A percentile compares a stretch with the other conserved stretches of the same genome.
Conservation (phyloP, 1,140 invertebrate genomes). For the Lordiphosa stackelbergi region DNA sequence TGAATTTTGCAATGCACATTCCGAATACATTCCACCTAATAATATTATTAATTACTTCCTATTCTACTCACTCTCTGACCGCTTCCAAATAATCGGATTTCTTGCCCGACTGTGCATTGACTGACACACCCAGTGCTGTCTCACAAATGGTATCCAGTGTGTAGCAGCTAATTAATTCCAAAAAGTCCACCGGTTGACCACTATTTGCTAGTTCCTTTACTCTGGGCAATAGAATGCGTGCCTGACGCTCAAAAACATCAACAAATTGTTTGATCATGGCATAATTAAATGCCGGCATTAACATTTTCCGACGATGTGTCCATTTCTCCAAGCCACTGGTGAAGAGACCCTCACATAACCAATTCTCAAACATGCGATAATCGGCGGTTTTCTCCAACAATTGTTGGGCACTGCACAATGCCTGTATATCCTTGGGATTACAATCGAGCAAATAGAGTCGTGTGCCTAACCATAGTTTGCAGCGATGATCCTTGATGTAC, state of each 20-base stretch:
- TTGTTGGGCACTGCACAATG: slow-evolving; percentile 49
- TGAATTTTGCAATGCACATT: no score
- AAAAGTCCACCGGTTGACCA: slow-evolving; percentile 35
- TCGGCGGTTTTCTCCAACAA: slow-evolving; percentile 78
- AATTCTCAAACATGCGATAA: slow-evolving; percentile 80
- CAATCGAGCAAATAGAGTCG: slow-evolving; percentile 57
- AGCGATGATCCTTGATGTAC: slow-evolving; percentile 51
- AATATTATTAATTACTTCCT: not conserved
- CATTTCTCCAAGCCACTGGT: slow-evolving; percentile 85
- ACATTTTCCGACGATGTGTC: slow-evolving; percentile 85
- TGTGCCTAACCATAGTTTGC: slow-evolving; percentile 54
- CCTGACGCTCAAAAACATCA: slow-evolving; percentile 38
- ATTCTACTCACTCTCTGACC: slow-evolving; percentile 42
- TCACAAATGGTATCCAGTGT: slow-evolving; percentile 61
- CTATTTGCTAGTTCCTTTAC: slow-evolving; percentile 10
- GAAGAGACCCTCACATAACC: slow-evolving; percentile 83
- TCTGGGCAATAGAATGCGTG: slow-evolving; percentile 24
- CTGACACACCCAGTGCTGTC: slow-evolving; percentile 43
- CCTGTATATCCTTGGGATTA: slow-evolving; percentile 63
- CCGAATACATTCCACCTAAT: no score
- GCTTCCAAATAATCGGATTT: slow-evolving; percentile 50
- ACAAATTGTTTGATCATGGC: slow-evolving; percentile 79
- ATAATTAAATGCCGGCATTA: slow-evolving; percentile 93
- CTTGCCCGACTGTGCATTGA: slow-evolving; percentile 30
- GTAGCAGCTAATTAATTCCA: slow-evolving; percentile 36